Base-by-base conservation (phyloP, 2,113 vertebrate genomes). In the Trachemys scripta region DNA sequence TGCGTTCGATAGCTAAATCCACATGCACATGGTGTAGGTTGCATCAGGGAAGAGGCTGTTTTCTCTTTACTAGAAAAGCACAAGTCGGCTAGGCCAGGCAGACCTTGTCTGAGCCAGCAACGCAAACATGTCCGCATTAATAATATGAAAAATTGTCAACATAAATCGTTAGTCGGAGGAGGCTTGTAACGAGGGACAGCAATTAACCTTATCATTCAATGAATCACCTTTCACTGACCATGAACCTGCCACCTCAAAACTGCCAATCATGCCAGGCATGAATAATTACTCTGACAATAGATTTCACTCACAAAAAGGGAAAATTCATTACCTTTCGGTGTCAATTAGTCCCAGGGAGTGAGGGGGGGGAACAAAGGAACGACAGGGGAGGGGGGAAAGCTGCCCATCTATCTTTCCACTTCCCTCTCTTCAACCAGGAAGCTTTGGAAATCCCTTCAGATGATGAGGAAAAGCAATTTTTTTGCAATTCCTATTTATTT, bases 231-330 rank as follows among this genome's bases (percentile, higher is more conserved):
- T 76, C 83, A 27, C 87, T 8, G 97, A 31, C 98, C 95, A 90
- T 90, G 97, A 97, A 98, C 97, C 83, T 95, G 83, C 95, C 96
- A n/a, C 97, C 97, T 92, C 89, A 57, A 84, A 98, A 98, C 97
- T 95, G 97, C 97, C 96, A 97, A 94, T 97, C 97, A 98, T 51
- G 78, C 97, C 92, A 88, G 84, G 4, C 57, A 98, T 98, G 96
- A 98, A 98, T 99, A 99, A 99, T 98, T 98, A 98, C 98, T 95
- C 95, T 97, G 97, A 96, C 97, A 97, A 94, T 97, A 98, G 97
- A 96, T 97, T 98, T 96, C 97, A 88, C 92, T 97, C 97, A 92
- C 97, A 75, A 94, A 90, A 98, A 98, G 97, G 97, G 96, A 96
- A 97, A 95, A 95, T 98, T 87, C 47, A 97, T 97, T 98, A 98